phyloP scores from a whole-genome alignment of 2,797 vertebrate species.

The Allochrocebus solatus region DNA sequence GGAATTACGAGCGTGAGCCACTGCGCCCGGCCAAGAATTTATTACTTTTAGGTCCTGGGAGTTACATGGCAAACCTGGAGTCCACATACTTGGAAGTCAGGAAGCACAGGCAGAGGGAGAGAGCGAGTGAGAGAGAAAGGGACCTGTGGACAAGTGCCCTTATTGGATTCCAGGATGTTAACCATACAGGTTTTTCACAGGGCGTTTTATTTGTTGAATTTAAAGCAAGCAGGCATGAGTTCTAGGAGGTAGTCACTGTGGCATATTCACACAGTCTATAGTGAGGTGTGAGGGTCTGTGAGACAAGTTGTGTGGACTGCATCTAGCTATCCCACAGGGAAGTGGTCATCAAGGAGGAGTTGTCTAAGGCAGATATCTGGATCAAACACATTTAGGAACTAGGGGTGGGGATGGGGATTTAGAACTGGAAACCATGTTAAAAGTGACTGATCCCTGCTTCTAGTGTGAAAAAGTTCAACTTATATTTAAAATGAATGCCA shows the following conservation, averaged over 20 bases:
- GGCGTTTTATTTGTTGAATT: not conserved
- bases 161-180: not conserved
- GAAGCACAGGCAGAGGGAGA: not conserved
- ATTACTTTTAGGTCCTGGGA: not conserved
- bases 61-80: not conserved
- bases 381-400: not conserved
- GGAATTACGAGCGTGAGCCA: too few relatives aligned
- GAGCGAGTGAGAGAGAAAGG: not conserved
- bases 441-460: not conserved
- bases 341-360: not conserved
- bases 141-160: not conserved
- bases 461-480: not conserved
- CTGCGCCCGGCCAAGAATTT: accelerated
- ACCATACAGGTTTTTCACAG: not conserved
- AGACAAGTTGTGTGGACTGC: not conserved
- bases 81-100: not conserved
- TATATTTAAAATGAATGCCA: not conserved
- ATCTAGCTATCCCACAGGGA: not conserved
- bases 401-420: not conserved
- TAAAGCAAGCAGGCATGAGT: not conserved
- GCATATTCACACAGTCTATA: not conserved
- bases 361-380: not conserved
- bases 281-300: not conserved
- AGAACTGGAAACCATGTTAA: not conserved
- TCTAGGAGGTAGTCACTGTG: not conserved